Conservation (phyloP, 1,140 invertebrate genomes). For the Drosophila sucinea region DNA sequence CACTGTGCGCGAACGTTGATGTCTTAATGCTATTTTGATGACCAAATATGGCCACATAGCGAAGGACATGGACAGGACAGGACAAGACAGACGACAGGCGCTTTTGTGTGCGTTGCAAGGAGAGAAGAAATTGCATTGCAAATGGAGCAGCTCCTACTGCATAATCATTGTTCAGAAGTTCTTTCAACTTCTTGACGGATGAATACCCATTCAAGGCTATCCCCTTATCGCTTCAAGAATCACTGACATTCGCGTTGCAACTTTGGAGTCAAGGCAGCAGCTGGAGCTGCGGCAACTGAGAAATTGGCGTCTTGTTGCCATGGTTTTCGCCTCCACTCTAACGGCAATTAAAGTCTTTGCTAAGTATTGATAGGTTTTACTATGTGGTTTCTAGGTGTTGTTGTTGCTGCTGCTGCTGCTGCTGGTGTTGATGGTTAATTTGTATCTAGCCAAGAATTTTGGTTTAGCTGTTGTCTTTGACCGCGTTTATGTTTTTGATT, state of each 20-base stretch:
- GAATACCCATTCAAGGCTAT: conserved; percentile 17
- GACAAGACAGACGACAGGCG: not conserved
- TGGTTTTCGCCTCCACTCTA: conserved; percentile 47
- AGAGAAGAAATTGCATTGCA: not conserved
- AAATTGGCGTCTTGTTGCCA: conserved; percentile 11
- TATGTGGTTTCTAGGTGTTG: conserved; percentile 10
- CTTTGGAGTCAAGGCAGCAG: conserved; percentile 47
- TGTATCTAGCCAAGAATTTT: conserved; percentile 68
- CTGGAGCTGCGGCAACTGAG: not conserved
- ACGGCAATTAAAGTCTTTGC: conserved; percentile 66
- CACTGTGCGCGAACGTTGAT: not conserved
- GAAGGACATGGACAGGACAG: not conserved
- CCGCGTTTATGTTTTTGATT: conserved; percentile 51
- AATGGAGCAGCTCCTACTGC: not conserved
- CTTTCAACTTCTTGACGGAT: conserved; percentile 31
- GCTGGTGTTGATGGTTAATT: conserved; percentile 23
- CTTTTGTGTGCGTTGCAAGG: not conserved
- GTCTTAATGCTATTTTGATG: conserved; percentile 4
- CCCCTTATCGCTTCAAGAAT: conserved; percentile 25
- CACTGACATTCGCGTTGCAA: conserved; percentile 48
- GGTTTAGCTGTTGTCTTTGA: conserved; percentile 71
- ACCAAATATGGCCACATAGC: not conserved
- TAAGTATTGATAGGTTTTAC: conserved; percentile 53
- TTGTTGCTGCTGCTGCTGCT: conserved; percentile 34
- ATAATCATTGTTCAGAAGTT: not conserved